phyloP scores from a whole-genome alignment of 2,888 invertebrate species.

The Hipparchia semele region DNA sequence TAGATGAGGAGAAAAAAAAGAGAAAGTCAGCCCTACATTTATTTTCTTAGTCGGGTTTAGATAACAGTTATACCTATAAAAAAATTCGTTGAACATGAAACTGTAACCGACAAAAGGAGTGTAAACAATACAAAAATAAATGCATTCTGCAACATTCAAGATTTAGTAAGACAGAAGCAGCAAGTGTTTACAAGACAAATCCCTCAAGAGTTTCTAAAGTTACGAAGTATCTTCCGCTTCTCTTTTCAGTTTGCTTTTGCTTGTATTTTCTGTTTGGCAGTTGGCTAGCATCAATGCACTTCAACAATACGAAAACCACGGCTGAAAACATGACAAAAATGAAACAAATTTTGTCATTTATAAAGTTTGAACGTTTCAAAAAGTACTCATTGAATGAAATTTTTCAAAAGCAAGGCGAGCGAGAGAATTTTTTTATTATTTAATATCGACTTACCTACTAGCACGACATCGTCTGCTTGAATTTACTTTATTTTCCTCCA shows the following conservation, averaged over 20 bases:
- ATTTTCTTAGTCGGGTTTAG: too few species aligned
- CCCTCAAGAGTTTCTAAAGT: conserved; percentile 19
- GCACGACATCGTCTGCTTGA: too few species aligned
- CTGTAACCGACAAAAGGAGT: too few species aligned
- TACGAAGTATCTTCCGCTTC: conserved; percentile 14
- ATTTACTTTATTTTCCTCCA: too few species aligned
- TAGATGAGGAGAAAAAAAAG: too few species aligned
- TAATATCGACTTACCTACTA: too few species aligned
- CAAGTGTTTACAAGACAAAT: conserved; percentile 27
- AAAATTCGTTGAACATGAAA: too few species aligned
- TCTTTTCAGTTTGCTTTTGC: conserved; percentile 8
- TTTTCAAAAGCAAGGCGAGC: too few species aligned
- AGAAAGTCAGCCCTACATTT: too few species aligned
- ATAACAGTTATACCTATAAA: too few species aligned
- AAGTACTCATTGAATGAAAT: neutral
- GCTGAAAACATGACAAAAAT: neutral
- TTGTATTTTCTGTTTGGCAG: conserved; percentile 8
- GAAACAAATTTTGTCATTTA: neutral
- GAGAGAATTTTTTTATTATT: too few species aligned
- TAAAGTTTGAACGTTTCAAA: neutral
- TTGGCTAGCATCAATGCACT: neutral
- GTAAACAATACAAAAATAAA: too few species aligned
- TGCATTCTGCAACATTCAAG: conserved; percentile 2
- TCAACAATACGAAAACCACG: conserved; percentile 9
- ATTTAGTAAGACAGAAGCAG: conserved; percentile 12